These are phyloP conservation scores for Aricia artaxerxes DNA, from an alignment of 2,888 invertebrate genomes.

Conservation along the genomic window DNA sequence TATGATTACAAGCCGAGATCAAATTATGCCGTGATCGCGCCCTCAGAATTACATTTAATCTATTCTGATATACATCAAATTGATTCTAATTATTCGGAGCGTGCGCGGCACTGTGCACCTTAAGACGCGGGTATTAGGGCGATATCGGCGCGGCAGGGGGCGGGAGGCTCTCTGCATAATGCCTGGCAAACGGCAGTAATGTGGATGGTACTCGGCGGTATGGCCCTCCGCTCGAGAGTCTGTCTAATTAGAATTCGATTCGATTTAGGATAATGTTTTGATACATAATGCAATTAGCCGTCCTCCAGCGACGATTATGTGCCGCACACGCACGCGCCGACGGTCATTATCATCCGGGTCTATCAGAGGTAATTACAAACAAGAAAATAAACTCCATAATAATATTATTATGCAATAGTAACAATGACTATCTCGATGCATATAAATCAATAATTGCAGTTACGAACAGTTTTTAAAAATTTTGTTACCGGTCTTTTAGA, in stretches of 20 bases:
- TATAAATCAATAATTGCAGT: no score
- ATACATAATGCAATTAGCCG: constrained; percentile 25
- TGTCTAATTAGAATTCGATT: constrained; percentile 30
- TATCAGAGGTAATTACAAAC: not conserved
- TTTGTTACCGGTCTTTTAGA: no score
- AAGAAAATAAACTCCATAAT: no score
- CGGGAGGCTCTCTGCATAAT: constrained; percentile 15
- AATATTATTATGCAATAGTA: no score
- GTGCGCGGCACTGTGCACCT: not conserved
- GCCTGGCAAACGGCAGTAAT: constrained; percentile 28
- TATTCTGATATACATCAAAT: constrained; percentile 30
- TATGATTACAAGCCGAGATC: constrained; percentile 28
- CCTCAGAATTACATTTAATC: constrained; percentile 6
- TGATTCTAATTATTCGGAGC: constrained; percentile 22
- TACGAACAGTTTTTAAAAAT: no score
- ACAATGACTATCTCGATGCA: no score
- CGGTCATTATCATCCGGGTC: not conserved
- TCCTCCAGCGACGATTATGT: not conserved
- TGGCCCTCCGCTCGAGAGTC: constrained; percentile 17
- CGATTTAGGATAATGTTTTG: constrained; percentile 29
- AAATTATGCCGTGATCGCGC: constrained; percentile 15
- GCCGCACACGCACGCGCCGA: not conserved
- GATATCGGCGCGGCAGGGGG: not conserved
- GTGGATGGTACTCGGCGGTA: constrained; percentile 27
- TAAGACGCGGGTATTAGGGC: not conserved